Base-by-base conservation (phyloP, 2,888 invertebrate genomes). In the Acheta domesticus region DNA sequence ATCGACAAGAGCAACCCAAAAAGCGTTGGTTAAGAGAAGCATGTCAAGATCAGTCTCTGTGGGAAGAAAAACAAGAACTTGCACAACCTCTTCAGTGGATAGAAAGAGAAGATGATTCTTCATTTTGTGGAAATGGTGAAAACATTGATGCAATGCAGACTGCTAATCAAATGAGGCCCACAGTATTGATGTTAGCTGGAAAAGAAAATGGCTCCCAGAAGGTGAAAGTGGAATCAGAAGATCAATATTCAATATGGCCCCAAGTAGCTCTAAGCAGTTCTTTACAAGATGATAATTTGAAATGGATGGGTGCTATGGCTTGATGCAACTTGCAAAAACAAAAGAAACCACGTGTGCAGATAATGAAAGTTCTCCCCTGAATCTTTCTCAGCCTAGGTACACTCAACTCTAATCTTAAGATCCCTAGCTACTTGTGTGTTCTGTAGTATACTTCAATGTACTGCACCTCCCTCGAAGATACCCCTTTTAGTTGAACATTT, bases 301-400 rank as follows among this genome's bases (percentile, higher is more conserved):
- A 91, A 83, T 90, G 90, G 88, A 87, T 91, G 82, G 90, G 91
- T 36, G 91, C 91, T 74, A 87, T 91, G 84, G 91, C 91, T 74
- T 91, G 23, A 91, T 91, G 85, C 89, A 91, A 84, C 84, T 91
- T 75, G 89, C 90, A 73, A 89, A 82, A 75, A 77, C 80, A 23
- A 77, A 81, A 21, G 74, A 74, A 49, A 79, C 75, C n/a, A n/a
- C 76, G 16, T 23, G 12, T 73, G 48, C 20, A 36, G 75, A 79
- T 74, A n/a, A 36, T 49, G 48, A n/a, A 14, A 73, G 48, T 50
- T 74, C 11, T 49, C 80, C 81, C 14, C 77, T 81, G 11, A 82
- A 80, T 50, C 76, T 81, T 16, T 80, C 82, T 4, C 82, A 82
- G 73, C 81, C 81, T 36, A 75, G 80, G 19, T 82, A 82, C 77